phyloP scores from a whole-genome alignment of 2,888 invertebrate genomes.

The Busseola fusca region DNA sequence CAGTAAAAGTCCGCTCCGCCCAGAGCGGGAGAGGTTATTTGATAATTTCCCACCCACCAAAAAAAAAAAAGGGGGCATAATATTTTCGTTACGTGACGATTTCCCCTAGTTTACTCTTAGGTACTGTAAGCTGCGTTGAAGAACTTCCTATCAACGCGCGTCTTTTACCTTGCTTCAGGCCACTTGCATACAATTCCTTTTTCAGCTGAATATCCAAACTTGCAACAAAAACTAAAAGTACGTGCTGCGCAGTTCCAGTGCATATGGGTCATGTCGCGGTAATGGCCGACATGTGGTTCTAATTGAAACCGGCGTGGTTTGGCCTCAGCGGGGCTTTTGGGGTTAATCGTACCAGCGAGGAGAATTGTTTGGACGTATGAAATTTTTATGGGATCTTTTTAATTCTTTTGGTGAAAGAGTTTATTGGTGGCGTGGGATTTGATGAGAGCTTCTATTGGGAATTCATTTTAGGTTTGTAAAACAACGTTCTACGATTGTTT shows the following conservation, averaged over 20 bases:
- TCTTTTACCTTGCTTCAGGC: neutral
- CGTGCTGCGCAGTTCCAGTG: conserved; percentile 5
- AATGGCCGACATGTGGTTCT: conserved; percentile 55
- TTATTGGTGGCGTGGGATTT: conserved; percentile 4
- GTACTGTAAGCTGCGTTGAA: no score
- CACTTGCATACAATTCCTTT: conserved; percentile 5
- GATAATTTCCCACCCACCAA: no score
- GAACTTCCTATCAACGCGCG: no score
- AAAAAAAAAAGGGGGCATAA: no score
- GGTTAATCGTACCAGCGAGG: conserved; percentile 39
- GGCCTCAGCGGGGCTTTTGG: conserved; percentile 39
- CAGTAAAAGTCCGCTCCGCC: no score
- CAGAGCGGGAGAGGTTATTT: no score
- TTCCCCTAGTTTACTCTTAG: no score
- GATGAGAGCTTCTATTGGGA: neutral
- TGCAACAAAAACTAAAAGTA: conserved; percentile 17
- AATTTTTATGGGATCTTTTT: conserved; percentile 18
- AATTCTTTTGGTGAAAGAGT: conserved; percentile 10
- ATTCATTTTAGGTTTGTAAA: neutral
- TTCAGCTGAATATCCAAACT: neutral
- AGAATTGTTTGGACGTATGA: conserved; percentile 33
- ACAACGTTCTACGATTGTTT: neutral
- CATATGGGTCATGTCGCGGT: conserved; percentile 43
- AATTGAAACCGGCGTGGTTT: conserved; percentile 57
- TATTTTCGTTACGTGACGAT: no score